Evolutionary conservation across 2,888 invertebrate genomes (phyloP).

Genomic region (Neuroscelio doddi): DNA sequence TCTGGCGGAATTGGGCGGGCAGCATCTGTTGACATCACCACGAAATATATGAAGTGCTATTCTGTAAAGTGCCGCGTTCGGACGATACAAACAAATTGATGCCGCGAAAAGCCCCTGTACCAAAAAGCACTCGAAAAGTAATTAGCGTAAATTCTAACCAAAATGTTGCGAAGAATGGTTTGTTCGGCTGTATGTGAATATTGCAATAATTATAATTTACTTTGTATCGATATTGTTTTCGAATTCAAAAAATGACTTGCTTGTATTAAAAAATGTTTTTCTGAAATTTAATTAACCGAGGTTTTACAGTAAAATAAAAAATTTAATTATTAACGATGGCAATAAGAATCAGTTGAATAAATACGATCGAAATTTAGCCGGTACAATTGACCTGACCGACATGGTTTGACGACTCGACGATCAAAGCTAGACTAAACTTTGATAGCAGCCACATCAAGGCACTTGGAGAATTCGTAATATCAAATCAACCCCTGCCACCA

Average conservation of each 20-base stretch:
- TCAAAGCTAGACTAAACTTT: slow-evolving; percentile 26
- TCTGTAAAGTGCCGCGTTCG: slow-evolving; percentile 17
- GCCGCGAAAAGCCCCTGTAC: slow-evolving; percentile 7
- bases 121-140: slow-evolving; percentile 28
- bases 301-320: no score
- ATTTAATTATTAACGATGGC: slow-evolving; percentile 24
- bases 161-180: slow-evolving; percentile 9
- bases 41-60: slow-evolving; percentile 27
- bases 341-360: slow-evolving; percentile 15
- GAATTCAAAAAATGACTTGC: no score
- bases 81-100: slow-evolving; percentile 37
- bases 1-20: slow-evolving; percentile 32
- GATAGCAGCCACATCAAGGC: slow-evolving; percentile 19
- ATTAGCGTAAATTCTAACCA: slow-evolving; percentile 27
- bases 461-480: slow-evolving; percentile 38
- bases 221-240: no score
- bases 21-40: slow-evolving; percentile 33
- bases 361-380: slow-evolving; percentile 28
- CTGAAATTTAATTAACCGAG: background rate
- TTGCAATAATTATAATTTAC: no score
- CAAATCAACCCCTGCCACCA: slow-evolving; percentile 16
- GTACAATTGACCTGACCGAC: slow-evolving; percentile 31
- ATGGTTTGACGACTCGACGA: slow-evolving; percentile 32
- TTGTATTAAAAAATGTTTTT: no score
- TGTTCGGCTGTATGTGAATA: no score